A percentile compares a stretch with the other conserved stretches of the same genome.
Evolutionary conservation across 2,888 invertebrate genomes (phyloP).

Genomic region (Sesamia inferens): DNA sequence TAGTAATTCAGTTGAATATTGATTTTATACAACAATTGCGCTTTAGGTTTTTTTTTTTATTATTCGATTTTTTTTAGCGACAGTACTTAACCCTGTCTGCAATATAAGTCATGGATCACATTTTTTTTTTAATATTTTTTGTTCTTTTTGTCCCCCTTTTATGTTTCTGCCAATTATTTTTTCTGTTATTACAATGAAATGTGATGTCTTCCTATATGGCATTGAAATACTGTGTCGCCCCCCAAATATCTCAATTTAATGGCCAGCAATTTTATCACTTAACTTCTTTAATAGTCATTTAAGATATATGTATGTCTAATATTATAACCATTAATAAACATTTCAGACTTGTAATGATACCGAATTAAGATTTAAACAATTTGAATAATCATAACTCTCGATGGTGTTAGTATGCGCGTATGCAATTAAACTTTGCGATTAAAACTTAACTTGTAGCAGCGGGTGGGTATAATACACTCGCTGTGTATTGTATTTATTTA

Average conservation of each 20-base stretch:
- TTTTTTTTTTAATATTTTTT: slow-evolving; percentile 21
- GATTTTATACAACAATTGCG: too few species aligned
- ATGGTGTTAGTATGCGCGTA: slow-evolving; percentile 58
- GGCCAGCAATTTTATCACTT: slow-evolving; percentile 79
- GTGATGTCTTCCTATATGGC: too few species aligned
- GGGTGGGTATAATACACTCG: slow-evolving; percentile 52
- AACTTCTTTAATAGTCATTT: slow-evolving; percentile 71
- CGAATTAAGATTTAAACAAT: slow-evolving; percentile 70
- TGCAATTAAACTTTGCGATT: slow-evolving; percentile 47
- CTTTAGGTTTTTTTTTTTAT: slow-evolving; percentile 18
- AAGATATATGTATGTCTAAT: slow-evolving; percentile 70
- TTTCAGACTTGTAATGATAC: slow-evolving; percentile 71
- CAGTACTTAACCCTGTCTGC: slow-evolving; percentile 25
- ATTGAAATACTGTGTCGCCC: slow-evolving; percentile 65
- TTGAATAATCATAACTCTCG: slow-evolving; percentile 54
- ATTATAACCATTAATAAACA: slow-evolving; percentile 64
- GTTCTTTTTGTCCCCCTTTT: slow-evolving; percentile 41
- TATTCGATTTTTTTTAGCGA: slow-evolving; percentile 16
- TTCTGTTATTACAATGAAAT: slow-evolving; percentile 34
- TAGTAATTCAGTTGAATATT: slow-evolving; percentile 4
- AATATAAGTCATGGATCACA: slow-evolving; percentile 22
- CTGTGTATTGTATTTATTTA: slow-evolving; percentile 57
- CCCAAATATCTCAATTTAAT: slow-evolving; percentile 71
- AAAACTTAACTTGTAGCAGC: slow-evolving; percentile 38
- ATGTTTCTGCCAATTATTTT: slow-evolving; percentile 39